These are phyloP conservation scores for Novumbra hubbsi DNA, from an alignment of 2,797 vertebrate species.

Conservation along the genomic window DNA sequence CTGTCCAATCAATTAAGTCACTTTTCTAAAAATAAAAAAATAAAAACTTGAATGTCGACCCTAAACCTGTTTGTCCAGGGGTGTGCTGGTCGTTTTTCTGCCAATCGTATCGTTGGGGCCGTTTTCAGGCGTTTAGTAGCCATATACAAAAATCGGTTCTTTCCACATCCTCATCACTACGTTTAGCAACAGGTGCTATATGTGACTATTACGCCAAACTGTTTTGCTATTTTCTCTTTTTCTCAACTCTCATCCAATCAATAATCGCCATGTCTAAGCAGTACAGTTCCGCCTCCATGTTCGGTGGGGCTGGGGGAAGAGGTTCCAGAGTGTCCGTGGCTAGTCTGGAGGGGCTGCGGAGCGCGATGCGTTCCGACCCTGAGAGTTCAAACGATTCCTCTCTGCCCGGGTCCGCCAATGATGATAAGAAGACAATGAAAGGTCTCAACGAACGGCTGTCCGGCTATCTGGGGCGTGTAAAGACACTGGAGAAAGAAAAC, in stretches of 20 bases:
- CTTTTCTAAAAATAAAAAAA: no score
- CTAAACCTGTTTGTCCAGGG: constrained; percentile 27
- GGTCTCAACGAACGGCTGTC: constrained; percentile 71
- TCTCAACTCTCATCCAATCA: neutral
- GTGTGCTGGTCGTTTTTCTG: constrained; percentile 13
- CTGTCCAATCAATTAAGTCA: constrained; percentile 50
- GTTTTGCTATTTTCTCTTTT: no score
- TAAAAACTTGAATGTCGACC: constrained; percentile 50
- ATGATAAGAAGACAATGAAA: constrained; percentile 67
- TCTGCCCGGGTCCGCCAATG: neutral
- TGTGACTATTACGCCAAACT: no score
- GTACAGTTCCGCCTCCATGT: constrained; percentile 58
- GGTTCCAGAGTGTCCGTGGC: constrained; percentile 57
- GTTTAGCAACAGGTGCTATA: no score
- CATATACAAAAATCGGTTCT: constrained; percentile 54
- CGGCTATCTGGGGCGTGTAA: constrained; percentile 64
- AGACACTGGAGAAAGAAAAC: constrained; percentile 67
- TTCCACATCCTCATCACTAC: neutral
- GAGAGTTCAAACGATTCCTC: constrained; percentile 30
- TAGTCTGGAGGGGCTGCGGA: constrained; percentile 57
- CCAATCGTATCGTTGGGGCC: constrained; percentile 41
- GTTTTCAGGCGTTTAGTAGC: constrained; percentile 8
- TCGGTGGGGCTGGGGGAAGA: constrained; percentile 61
- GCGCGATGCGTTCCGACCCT: constrained; percentile 49
- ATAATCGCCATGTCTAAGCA: constrained; percentile 40